These are phyloP conservation scores for Ammodytes dubius DNA, from an alignment of 2,113 vertebrate genomes.

Conservation along the genomic window DNA sequence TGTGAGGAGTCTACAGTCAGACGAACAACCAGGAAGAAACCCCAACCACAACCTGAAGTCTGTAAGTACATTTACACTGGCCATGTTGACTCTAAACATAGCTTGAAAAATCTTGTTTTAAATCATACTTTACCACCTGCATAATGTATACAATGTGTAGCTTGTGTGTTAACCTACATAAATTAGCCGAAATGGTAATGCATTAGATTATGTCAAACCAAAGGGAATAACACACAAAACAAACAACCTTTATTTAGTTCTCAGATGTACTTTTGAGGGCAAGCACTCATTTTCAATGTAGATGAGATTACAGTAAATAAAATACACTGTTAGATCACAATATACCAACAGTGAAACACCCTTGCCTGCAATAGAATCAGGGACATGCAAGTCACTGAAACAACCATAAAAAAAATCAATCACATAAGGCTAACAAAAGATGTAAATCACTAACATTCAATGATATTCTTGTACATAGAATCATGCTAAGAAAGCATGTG, in stretches of 20 bases:
- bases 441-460: background rate
- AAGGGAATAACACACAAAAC: background rate
- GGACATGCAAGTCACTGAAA: no score
- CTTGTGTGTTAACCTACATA: background rate
- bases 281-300: no score
- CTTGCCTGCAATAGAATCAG: no score
- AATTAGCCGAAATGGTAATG: background rate
- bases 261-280: no score
- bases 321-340: no score
- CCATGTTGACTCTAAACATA: background rate
- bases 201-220: background rate
- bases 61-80: conserved; percentile 75
- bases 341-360: no score
- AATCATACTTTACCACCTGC: background rate
- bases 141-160: background rate
- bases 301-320: no score
- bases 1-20: background rate
- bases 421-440: background rate
- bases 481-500: background rate
- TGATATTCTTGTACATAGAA: background rate
- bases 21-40: conserved; percentile 39
- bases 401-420: no score
- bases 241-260: no score
- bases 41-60: conserved; percentile 44
- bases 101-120: background rate